Conservation (phyloP, 2,888 invertebrate genomes). For the Scaptomyza polygonia region DNA sequence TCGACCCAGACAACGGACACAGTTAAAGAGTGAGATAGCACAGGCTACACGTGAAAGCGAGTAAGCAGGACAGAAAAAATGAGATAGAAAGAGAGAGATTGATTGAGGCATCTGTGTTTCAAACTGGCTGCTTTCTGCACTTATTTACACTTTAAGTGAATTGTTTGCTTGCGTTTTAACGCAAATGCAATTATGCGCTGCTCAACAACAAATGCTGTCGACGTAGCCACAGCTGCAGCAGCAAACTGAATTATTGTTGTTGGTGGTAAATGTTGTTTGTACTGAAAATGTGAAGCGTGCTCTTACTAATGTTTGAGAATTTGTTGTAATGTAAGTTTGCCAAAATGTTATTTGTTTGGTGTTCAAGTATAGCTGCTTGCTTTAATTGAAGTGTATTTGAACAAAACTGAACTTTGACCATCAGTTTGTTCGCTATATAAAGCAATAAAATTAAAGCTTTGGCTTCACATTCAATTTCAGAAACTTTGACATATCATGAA, state of each 20-base stretch:
- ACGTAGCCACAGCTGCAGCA: conserved; percentile 27
- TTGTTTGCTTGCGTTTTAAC: conserved; percentile 80
- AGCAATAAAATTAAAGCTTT: not conserved
- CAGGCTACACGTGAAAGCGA: conserved; percentile 1
- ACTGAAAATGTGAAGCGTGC: conserved; percentile 49
- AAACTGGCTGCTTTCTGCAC: conserved; percentile 49
- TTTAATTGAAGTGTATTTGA: conserved; percentile 42
- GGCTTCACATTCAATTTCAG: not conserved
- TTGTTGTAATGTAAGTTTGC: conserved; percentile 45
- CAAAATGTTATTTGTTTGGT: conserved; percentile 33
- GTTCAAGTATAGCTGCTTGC: conserved; percentile 5
- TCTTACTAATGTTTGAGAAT: conserved; percentile 61
- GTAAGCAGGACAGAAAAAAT: conserved; percentile 2
- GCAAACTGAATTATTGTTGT: not conserved
- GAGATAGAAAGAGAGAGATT: conserved; percentile 16
- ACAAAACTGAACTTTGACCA: conserved; percentile 11
- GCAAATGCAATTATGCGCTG: conserved; percentile 78
- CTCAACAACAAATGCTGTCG: conserved; percentile 33
- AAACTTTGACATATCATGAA: conserved; percentile 3
- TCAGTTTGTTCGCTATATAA: not conserved
- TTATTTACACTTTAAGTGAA: conserved; percentile 79
- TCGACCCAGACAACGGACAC: conserved; percentile 31
- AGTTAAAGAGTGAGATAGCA: conserved; percentile 4
- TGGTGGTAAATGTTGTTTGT: conserved; percentile 15
- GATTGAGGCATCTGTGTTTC: conserved; percentile 40